Percentiles rank a stretch among this genome's conserved stretches.
These are phyloP conservation scores for Nesoenas mayeri DNA, from an alignment of 2,113 vertebrate species.

Conservation along the genomic window DNA sequence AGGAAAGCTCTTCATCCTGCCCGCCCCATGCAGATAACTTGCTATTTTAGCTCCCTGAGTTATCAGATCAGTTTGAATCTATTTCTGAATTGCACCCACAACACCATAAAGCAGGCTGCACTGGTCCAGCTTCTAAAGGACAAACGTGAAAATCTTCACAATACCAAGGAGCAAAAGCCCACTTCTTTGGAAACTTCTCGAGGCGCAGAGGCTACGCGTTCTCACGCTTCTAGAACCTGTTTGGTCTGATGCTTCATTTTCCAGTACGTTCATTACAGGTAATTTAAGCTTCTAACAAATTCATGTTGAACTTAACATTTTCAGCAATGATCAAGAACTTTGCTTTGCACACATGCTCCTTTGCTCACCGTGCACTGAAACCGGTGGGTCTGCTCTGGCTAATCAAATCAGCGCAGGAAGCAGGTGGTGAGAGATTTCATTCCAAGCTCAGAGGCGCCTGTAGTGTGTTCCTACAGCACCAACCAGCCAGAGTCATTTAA, in stretches of 20 bases:
- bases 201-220: fast-evolving
- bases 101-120: not conserved
- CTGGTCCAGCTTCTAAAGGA: not conserved
- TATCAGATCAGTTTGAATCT: not conserved
- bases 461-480: not conserved
- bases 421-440: not conserved
- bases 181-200: not conserved
- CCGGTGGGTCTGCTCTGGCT: not conserved
- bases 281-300: not conserved
- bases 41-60: not conserved
- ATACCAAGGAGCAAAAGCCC: fast-evolving
- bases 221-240: not conserved
- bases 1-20: not conserved
- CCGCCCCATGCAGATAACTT: not conserved
- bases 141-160: not conserved
- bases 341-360: not conserved
- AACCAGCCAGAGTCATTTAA: not conserved
- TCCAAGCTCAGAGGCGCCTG: not conserved
- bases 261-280: not conserved
- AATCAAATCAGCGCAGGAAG: not conserved
- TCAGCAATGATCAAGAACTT: not conserved
- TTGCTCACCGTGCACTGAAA: not conserved
- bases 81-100: not conserved
- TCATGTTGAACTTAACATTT: not conserved
- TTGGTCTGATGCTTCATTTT: not conserved